phyloP scores from a whole-genome alignment of 2,888 invertebrate species.

The Lampropteryx suffumata region DNA sequence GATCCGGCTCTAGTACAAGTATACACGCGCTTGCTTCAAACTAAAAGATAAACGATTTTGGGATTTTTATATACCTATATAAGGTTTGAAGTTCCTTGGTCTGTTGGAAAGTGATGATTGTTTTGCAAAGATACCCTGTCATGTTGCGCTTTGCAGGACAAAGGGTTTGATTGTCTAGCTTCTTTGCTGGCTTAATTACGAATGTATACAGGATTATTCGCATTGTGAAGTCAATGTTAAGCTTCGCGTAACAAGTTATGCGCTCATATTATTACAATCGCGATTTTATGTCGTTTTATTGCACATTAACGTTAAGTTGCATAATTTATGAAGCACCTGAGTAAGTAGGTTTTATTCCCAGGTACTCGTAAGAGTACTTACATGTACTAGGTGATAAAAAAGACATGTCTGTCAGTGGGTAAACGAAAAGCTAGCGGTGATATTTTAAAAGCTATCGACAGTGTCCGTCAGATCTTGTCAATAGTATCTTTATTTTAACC shows the following conservation, averaged over 20 bases:
- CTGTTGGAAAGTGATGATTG: slow-evolving; percentile 28
- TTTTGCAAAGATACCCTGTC: slow-evolving; percentile 48
- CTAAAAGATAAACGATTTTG: background rate
- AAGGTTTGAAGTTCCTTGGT: slow-evolving; percentile 27
- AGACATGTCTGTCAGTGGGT: slow-evolving; percentile 1
- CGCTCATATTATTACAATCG: slow-evolving; percentile 27
- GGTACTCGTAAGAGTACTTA: background rate
- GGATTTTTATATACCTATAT: slow-evolving; percentile 23
- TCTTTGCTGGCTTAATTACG: slow-evolving; percentile 62
- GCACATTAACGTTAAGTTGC: background rate
- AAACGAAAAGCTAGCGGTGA: slow-evolving; percentile 15
- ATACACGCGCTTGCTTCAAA: slow-evolving; percentile 25
- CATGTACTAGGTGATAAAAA: slow-evolving; percentile 2
- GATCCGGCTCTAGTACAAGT: slow-evolving; percentile 45
- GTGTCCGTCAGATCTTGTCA: slow-evolving; percentile 22
- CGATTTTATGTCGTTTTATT: slow-evolving; percentile 26
- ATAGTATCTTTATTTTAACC: slow-evolving; percentile 19
- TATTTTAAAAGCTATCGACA: slow-evolving; percentile 19
- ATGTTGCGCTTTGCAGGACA: slow-evolving; percentile 54
- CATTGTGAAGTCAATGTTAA: slow-evolving; percentile 48
- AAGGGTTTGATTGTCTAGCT: slow-evolving; percentile 59
- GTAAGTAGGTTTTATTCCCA: no score
- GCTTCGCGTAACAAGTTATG: slow-evolving; percentile 29
- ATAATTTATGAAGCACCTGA: no score
- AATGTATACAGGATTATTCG: slow-evolving; percentile 47